Percentiles rank a stretch among this genome's conserved stretches.
phyloP scores from a whole-genome alignment of 2,797 vertebrate genomes.

The Chloroceryle inda region DNA sequence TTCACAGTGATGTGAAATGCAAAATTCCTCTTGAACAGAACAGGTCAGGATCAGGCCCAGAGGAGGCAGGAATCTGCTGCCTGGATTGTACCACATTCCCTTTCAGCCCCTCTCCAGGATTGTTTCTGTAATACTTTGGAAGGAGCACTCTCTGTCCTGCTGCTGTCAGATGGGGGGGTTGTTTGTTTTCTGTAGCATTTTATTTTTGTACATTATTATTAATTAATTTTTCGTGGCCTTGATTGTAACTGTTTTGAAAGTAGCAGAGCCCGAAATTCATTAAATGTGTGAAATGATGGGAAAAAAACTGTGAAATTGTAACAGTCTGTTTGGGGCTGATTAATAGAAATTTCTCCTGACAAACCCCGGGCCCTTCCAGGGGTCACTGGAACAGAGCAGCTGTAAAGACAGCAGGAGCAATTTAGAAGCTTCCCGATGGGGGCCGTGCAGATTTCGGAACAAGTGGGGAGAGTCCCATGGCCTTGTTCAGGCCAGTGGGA shows the following conservation, averaged over 20 bases:
- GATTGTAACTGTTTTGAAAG: conserved; percentile 75
- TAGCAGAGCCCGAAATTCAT: conserved; percentile 78
- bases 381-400: conserved; percentile 86
- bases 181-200: conserved; percentile 19
- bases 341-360: conserved; percentile 85
- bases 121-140: not conserved
- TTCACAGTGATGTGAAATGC: not conserved
- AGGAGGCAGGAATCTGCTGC: not conserved
- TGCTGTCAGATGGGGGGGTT: not conserved
- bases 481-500: conserved; percentile 63
- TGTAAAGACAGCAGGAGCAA: conserved; percentile 86
- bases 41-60: not conserved
- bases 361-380: conserved; percentile 80
- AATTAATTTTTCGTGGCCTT: conserved; percentile 20
- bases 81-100: not conserved
- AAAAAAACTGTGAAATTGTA: conserved; percentile 87
- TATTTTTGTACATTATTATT: not conserved
- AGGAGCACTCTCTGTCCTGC: conserved; percentile 7
- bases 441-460: conserved; percentile 65
- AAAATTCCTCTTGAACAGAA: not conserved
- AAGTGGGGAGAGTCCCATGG: conserved; percentile 79
- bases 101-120: not conserved
- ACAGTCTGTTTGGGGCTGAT: conserved; percentile 83
- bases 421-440: conserved; percentile 76
- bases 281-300: conserved; percentile 83